Conservation (phyloP, 1,140 invertebrate species). For the Plectrocnemia conspersa region DNA sequence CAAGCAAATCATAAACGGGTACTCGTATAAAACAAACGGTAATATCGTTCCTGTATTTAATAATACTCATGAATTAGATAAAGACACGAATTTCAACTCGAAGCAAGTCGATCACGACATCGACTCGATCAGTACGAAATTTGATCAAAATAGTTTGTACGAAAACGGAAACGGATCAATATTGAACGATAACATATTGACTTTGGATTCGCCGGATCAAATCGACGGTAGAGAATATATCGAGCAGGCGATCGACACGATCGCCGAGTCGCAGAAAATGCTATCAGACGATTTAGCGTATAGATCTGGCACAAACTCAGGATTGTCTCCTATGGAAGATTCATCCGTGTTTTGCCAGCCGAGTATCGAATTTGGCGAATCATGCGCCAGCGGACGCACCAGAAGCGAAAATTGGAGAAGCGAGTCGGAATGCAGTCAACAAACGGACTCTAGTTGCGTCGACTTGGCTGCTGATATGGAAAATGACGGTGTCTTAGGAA, state of each 20-base stretch:
- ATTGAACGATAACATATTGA: constrained; percentile 17
- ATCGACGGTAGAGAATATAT: constrained; percentile 25
- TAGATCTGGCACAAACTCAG: constrained; percentile 14
- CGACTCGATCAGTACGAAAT: constrained; percentile 18
- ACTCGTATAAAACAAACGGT: constrained; percentile 32
- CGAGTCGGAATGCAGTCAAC: constrained; percentile 47
- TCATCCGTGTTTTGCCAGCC: constrained; percentile 20
- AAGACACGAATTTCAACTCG: constrained; percentile 28
- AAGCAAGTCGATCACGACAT: constrained; percentile 23
- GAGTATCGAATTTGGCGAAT: constrained; percentile 14
- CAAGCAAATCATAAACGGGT: constrained; percentile 32
- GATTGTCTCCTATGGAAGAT: constrained; percentile 28
- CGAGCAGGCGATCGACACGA: constrained; percentile 27
- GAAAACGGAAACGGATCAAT: constrained; percentile 29
- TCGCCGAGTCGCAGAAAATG: constrained; percentile 13
- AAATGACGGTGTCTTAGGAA: constrained; percentile 24
- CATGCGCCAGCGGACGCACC: constrained; percentile 5
- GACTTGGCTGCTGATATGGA: constrained; percentile 40
- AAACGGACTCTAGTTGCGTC: constrained; percentile 42
- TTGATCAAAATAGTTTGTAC: constrained; percentile 21
- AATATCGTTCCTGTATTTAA: constrained; percentile 31
- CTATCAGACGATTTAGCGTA: constrained; percentile 12
- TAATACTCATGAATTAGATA: constrained; percentile 1
- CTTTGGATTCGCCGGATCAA: constrained; percentile 27
- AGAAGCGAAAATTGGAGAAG: constrained; percentile 32